Evolutionary conservation across 1,140 invertebrate species (phyloP).

Genomic region (Forficula auricularia): DNA sequence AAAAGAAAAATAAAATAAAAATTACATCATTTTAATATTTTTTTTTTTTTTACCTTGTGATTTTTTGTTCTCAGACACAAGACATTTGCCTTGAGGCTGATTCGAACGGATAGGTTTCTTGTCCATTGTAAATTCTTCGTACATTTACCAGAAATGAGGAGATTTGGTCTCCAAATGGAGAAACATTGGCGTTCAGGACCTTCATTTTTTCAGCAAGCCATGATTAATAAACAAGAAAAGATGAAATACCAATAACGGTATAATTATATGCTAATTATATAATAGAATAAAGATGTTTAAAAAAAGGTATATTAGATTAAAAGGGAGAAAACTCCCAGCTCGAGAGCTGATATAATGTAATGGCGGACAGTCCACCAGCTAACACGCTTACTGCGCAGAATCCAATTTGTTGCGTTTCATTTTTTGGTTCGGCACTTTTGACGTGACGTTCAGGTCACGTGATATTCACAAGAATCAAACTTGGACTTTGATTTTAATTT

Average conservation of each 20-base stretch:
- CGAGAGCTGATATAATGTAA: no score
- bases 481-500: no score
- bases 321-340: no score
- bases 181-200: constrained; percentile 39
- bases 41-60: constrained; percentile 37
- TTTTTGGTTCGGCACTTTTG: no score
- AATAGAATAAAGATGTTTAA: no score
- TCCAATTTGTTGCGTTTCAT: no score
- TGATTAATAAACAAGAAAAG: constrained; percentile 40
- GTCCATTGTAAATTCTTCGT: constrained; percentile 43
- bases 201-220: constrained; percentile 62
- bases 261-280: neutral
- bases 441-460: no score
- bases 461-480: no score
- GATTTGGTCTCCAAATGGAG: constrained; percentile 49
- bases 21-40: neutral
- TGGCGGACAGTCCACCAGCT: no score
- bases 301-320: no score
- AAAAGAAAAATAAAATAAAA: constrained; percentile 6
- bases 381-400: no score
- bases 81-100: constrained; percentile 40
- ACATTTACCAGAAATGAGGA: constrained; percentile 27
- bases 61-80: constrained; percentile 45
- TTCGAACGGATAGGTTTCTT: constrained; percentile 45
- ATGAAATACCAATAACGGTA: constrained; percentile 28